Evolutionary conservation across 30 jellyfish, hydroid and myxozoan genomes (phyloP), one percentile per base, ranked within the genome.

Genomic region (Aurelia aurita): DNA sequence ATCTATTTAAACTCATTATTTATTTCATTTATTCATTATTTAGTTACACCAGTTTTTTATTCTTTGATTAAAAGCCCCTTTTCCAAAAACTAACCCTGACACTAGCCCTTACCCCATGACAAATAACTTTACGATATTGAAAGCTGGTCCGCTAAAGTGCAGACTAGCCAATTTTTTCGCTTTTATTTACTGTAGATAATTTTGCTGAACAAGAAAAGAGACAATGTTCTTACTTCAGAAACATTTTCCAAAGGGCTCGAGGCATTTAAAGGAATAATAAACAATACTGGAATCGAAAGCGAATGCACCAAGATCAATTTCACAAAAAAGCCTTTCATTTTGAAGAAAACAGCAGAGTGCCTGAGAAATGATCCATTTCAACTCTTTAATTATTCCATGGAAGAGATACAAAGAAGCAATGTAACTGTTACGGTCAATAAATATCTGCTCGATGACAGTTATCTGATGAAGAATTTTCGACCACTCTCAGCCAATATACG

Each of bases 321-420:
- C 15, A 55, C 46, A 7, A 44, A 47, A 22, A 20, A 64, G 65
- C 86, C 86, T 22, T 54, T 5, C 62, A 58, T 74, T 16, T 25
- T 44, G 22, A 34, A 58, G 19, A 51, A 18, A 18, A 74, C 86
- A 54, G 67, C 86, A 13, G 44, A 20, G 20, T 74, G 86, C 32
- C 61, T 57, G 44, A 63, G 86, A 20, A 0, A 59, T 1, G 86
- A 74, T 55, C 86, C 86, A 16, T 74, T 74, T 32, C 86, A 74
- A 57, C n/a, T 74, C 3, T 74, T 74, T 12, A 74, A 55, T 12
- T 74, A 74, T 46, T 74, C 86, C n/a, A 22, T 25, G 75, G 72
- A 55, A 18, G 75, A 63, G 2, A 74, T 74, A 20, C 14, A 22
- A 23, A 57, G 35, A 1, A 16, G 62, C 44, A 74, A 46, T 45